These are phyloP conservation scores for Allolobophora icterica DNA, from an alignment of 2,888 invertebrate genomes.

Conservation along the genomic window DNA sequence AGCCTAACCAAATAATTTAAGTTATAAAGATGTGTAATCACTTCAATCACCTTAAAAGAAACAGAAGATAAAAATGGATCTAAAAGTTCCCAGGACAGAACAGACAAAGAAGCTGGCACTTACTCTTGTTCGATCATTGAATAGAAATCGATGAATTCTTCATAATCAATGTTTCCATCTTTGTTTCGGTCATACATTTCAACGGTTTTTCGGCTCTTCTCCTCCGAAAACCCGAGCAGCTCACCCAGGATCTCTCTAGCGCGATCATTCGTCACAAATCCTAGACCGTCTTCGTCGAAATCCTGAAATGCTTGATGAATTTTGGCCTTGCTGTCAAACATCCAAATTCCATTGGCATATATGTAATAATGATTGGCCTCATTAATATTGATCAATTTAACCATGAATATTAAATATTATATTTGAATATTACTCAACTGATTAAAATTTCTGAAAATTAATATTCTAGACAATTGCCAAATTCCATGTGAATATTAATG, in stretches of 20 bases:
- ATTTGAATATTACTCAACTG: too few relatives aligned
- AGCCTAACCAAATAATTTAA: neutral
- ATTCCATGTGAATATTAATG: too few relatives aligned
- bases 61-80: neutral
- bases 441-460: too few relatives aligned
- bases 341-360: neutral
- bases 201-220: slow-evolving; percentile 69
- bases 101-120: slow-evolving; percentile 13
- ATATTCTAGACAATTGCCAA: too few relatives aligned
- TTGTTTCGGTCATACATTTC: slow-evolving; percentile 82
- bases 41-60: neutral
- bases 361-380: neutral
- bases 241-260: slow-evolving; percentile 38
- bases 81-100: neutral
- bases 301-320: slow-evolving; percentile 39
- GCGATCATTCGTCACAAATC: slow-evolving; percentile 39
- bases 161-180: slow-evolving; percentile 83
- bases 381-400: neutral
- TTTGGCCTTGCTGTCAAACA: slow-evolving; percentile 37
- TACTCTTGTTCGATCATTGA: slow-evolving; percentile 46
- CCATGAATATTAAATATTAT: neutral
- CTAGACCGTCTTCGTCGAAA: slow-evolving; percentile 41
- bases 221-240: slow-evolving; percentile 40
- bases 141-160: slow-evolving; percentile 70
- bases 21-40: neutral